These are phyloP conservation scores for Cristatella mucedo DNA, from an alignment of 2,888 invertebrate species.

Conservation along the genomic window DNA sequence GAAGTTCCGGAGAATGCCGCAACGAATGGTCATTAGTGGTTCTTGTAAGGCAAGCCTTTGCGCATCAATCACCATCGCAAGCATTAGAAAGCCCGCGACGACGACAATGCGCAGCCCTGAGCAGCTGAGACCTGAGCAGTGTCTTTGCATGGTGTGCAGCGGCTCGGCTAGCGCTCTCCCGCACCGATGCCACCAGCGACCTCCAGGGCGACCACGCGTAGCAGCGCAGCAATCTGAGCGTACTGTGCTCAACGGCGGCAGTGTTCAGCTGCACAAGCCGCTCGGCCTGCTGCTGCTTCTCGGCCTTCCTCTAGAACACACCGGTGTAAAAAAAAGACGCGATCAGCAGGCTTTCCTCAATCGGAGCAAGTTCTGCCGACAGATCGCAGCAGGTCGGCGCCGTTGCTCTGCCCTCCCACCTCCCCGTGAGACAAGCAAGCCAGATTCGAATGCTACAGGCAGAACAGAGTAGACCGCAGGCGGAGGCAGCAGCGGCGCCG, in stretches of 20 bases:
- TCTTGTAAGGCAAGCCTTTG: no score
- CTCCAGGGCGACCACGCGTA: slow-evolving; percentile 17
- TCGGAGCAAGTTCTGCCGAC: neutral
- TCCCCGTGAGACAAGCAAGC: no score
- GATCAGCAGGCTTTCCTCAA: slow-evolving; percentile 3
- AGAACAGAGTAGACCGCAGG: neutral
- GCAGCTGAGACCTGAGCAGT: no score
- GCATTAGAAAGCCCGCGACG: no score
- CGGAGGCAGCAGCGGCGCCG: neutral
- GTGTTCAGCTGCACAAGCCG: slow-evolving; percentile 16
- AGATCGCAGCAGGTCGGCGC: neutral
- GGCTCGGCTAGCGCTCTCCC: no score
- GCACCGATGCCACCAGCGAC: slow-evolving; percentile 8
- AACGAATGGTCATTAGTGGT: no score
- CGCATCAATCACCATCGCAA: no score
- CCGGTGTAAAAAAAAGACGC: slow-evolving; percentile 4
- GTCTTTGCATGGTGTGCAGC: no score
- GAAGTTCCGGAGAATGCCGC: no score
- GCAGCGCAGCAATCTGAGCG: slow-evolving; percentile 20
- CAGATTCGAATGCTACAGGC: no score
- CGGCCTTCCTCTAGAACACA: slow-evolving; percentile 21
- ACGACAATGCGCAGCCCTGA: no score
- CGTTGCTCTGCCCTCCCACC: no score
- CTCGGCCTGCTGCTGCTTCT: slow-evolving; percentile 18
- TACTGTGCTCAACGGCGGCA: slow-evolving; percentile 22